Conservation (phyloP, 1,140 invertebrate genomes). For the Leptopilina boulardi region DNA sequence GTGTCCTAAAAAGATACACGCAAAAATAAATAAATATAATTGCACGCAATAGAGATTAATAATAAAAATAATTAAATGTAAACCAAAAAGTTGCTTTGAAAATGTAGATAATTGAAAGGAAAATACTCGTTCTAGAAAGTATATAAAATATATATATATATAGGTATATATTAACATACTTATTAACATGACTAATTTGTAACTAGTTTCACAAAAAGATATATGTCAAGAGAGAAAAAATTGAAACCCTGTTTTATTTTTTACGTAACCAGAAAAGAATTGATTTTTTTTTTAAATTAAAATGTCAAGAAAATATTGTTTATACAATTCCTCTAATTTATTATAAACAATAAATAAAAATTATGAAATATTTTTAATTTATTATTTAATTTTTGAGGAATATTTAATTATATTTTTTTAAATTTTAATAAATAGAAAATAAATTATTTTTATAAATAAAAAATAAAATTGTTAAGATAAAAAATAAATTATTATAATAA, state of each 20-base stretch:
- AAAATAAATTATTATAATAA: too few species aligned
- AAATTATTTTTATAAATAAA: too few species aligned
- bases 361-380: too few species aligned
- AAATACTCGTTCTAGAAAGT: neutral
- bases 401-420: too few species aligned
- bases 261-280: neutral
- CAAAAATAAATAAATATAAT: neutral
- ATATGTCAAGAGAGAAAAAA: neutral
- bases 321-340: too few species aligned
- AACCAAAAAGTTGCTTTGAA: neutral
- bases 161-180: neutral
- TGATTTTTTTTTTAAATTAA: too few species aligned
- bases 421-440: too few species aligned
- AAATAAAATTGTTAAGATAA: too few species aligned
- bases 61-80: neutral
- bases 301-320: too few species aligned
- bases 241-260: neutral
- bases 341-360: too few species aligned
- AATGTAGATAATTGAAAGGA: slow-evolving; percentile 2
- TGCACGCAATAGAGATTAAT: neutral
- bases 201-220: neutral
- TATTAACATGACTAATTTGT: slow-evolving; percentile 5
- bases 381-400: too few species aligned
- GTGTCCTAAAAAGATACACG: neutral
- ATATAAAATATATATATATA: neutral